Evolutionary conservation across 1,140 invertebrate genomes (phyloP), one percentile per base, ranked within the genome.

Genomic region (Monochamus saltuarius): DNA sequence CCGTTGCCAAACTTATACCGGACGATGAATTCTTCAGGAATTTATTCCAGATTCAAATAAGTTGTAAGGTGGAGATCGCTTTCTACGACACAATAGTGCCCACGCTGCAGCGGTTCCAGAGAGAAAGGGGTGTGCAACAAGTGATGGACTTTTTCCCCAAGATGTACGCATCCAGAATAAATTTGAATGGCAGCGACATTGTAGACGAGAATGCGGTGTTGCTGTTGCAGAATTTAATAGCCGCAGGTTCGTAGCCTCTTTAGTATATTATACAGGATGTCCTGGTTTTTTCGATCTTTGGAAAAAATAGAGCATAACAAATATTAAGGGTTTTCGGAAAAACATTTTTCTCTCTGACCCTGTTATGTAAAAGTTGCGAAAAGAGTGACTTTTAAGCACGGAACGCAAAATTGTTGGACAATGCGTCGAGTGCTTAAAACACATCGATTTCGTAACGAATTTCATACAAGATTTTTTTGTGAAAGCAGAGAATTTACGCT

Each of bases 221-320:
- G n/a, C 36, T 84, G 0, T 70, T 83, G 62, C 82, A 85, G 49
- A 83, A 85, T 71, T 56, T 84, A 3, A 81, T 78, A 37, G 34
- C 57, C 0, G 57, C 59, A 0, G 80, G 76, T 10, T 36, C 52
- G 13, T 29, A 29, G n/a, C n/a, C 22, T 29, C 22, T 29, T 29
- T 29, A 29, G 2, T 29, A 29, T 29, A 29, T 3, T 29, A 6
- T 29, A 29, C 22, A 29, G 22, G 22, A 6, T 29, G n/a, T n/a
- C n/a, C n/a, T n/a, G n/a, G n/a, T n/a, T n/a, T n/a, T n/a, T n/a
- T n/a, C n/a, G n/a, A n/a, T n/a, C n/a, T n/a, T n/a, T n/a, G n/a
- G n/a, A n/a, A n/a, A n/a, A n/a, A n/a, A n/a, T n/a, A n/a, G n/a
- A n/a, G n/a, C n/a, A n/a, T n/a, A n/a, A n/a, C n/a, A n/a, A n/a